Evolutionary conservation across 1,140 invertebrate species (phyloP).

Genomic region (Nephotettix cincticeps): DNA sequence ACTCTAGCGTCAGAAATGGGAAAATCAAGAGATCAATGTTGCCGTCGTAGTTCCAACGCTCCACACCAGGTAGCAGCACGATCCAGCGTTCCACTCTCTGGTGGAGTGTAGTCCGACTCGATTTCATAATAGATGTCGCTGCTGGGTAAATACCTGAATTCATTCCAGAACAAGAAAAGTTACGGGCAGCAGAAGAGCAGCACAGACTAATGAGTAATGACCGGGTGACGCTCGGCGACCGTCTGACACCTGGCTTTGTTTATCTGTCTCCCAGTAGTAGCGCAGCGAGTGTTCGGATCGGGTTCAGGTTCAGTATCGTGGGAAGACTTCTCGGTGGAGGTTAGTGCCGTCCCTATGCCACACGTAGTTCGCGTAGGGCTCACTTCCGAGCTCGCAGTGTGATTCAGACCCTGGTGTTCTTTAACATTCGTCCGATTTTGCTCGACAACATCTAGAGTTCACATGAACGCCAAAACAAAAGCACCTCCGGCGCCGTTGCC

Average conservation of each 20-base stretch:
- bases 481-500: slow-evolving; percentile 32
- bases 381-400: slow-evolving; percentile 24
- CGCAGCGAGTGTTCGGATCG: not conserved
- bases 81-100: not conserved
- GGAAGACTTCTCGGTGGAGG: slow-evolving; percentile 15
- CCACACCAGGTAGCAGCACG: not conserved
- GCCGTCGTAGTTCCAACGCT: not conserved
- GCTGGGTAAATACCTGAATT: slow-evolving; percentile 31
- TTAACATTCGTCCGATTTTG: slow-evolving; percentile 21
- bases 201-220: slow-evolving; percentile 33
- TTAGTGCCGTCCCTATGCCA: slow-evolving; percentile 30
- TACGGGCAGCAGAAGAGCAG: slow-evolving; percentile 31
- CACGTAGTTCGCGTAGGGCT: slow-evolving; percentile 23
- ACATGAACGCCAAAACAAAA: slow-evolving; percentile 37
- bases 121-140: slow-evolving; percentile 25
- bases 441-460: not conserved
- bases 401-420: slow-evolving; percentile 11
- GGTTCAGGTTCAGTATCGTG: slow-evolving; percentile 11
- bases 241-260: slow-evolving; percentile 30
- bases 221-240: slow-evolving; percentile 26
- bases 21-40: not conserved
- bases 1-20: not conserved
- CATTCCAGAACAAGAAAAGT: slow-evolving; percentile 29
- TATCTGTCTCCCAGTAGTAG: slow-evolving; percentile 1
- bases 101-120: slow-evolving; percentile 2